Evolutionary conservation across 2,888 invertebrate genomes (phyloP), one percentile per base, ranked within the genome.

Genomic region (Elysia crispata): DNA sequence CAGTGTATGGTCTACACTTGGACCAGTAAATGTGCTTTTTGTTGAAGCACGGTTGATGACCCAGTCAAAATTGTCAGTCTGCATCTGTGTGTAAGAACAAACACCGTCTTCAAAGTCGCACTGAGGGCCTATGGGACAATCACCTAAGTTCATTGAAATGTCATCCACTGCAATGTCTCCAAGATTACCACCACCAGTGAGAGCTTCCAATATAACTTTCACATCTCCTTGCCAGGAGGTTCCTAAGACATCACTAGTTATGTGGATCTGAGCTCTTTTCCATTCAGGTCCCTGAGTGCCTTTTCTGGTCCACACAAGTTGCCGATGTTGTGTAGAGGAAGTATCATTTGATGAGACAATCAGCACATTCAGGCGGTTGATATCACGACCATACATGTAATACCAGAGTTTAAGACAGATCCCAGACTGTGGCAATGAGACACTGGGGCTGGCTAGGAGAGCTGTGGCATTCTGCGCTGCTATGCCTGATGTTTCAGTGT

Each of bases 141-240:
- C 66, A 18, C 85, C 86, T 11, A 78, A 77, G 18, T 85, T 83
- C 30, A 89, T 81, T 1, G 76, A 78, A 25, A 91, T 82, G 83
- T 91, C 91, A 86, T 91, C 91, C 33, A 91, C 83, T 64, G 90
- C 89, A 76, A 91, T 90, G 77, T 89, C 88, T 15, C 90, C 90
- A 67, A 82, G 82, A 49, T 84, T 86, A 73, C 84, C 87, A 28
- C 81, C 83, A 25, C 88, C 87, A 60, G 86, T 76, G 3, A 88
- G 83, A 20, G 87, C 91, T 82, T 91, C 91, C 82, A 92, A 87
- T 84, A 80, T 88, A 13, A 90, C 86, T 41, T 41, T 41, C 41
- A 41, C 41, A 11, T 41, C 41, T 41, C 41, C 41, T 1, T 90
- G 81, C 77, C 87, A 76, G 57, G 81, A 82, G 15, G 57, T 62